These are phyloP conservation scores for human (Homo sapiens) DNA, from an alignment of 2,113 vertebrate species.

Conservation along the genomic window GRCh38 chr5:128253001-128253500, in stretches of 20 bases:
- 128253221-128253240: not conserved
- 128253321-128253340: conserved; percentile 61
- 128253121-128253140: conserved; percentile 46
- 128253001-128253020: conserved; percentile 63
- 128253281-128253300: conserved; percentile 19
- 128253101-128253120: conserved; percentile 51
- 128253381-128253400: conserved; percentile 70
- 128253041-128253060: conserved; percentile 39
- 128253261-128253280: not conserved
- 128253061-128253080: conserved; percentile 64
- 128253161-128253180: conserved; percentile 68
- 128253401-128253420: conserved; percentile 62
- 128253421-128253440: conserved; percentile 54
- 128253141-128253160: conserved; percentile 65
- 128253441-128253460: conserved; percentile 40
- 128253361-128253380: conserved; percentile 63
- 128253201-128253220: not conserved
- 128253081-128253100: conserved; percentile 68
- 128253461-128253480: not conserved
- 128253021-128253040: conserved; percentile 65
- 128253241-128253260: not conserved
- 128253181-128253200: not conserved
- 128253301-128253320: conserved; percentile 48
- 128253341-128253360: conserved; percentile 63
- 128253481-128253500: not conserved